A percentile compares a stretch with the other conserved stretches of the same genome.
Conservation (phyloP, 2,113 vertebrate species). For the Marmota monax region DNA sequence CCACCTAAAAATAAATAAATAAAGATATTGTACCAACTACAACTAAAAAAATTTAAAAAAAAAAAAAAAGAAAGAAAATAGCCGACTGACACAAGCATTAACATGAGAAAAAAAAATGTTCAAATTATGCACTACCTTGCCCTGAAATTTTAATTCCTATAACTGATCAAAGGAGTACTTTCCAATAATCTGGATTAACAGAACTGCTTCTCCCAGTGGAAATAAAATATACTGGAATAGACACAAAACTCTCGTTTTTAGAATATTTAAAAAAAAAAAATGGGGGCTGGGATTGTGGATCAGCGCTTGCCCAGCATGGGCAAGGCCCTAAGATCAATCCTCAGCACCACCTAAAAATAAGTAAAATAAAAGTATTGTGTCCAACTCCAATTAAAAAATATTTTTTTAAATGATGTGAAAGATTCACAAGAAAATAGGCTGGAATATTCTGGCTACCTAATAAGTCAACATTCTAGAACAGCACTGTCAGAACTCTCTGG, state of each 20-base stretch:
- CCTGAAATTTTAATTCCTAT: conserved; percentile 51
- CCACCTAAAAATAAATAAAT: too few species aligned
- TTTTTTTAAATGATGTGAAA: not conserved
- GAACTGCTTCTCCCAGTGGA: not conserved
- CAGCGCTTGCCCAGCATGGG: too few species aligned
- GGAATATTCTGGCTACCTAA: conserved; percentile 5
- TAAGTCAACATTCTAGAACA: conserved; percentile 7
- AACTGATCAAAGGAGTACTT: conserved; percentile 47
- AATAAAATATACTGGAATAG: conserved; percentile 30
- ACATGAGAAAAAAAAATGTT: conserved; percentile 7
- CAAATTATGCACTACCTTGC: conserved; percentile 28
- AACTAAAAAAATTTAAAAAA: too few species aligned
- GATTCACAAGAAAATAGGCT: conserved; percentile 10
- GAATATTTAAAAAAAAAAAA: not conserved
- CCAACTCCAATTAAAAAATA: too few species aligned
- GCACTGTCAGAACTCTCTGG: not conserved
- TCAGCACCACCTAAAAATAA: too few species aligned
- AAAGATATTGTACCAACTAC: too few species aligned
- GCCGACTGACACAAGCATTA: not conserved
- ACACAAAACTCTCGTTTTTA: conserved; percentile 40
- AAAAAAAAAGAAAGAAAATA: too few species aligned
- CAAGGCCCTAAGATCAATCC: too few species aligned
- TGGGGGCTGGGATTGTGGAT: too few species aligned
- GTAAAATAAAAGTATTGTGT: too few species aligned
- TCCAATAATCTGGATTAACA: conserved; percentile 45